A percentile compares a stretch with the other conserved stretches of the same genome.
phyloP scores from a whole-genome alignment of 2,113 vertebrate genomes.

The Merops nubicus region DNA sequence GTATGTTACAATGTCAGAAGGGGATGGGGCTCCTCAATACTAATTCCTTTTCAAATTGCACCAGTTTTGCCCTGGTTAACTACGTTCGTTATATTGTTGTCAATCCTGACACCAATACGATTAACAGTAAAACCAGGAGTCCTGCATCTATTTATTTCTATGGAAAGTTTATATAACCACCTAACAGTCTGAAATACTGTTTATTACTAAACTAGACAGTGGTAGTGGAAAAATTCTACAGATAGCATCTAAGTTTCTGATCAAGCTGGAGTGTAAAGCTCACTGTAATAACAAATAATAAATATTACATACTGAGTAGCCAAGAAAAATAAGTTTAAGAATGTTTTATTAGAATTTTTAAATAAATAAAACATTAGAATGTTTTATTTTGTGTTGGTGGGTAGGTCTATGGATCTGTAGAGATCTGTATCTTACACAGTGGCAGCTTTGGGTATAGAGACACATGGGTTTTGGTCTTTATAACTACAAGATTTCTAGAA shows the following conservation, averaged over 20 bases:
- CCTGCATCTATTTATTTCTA: neutral
- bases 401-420: neutral
- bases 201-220: neutral
- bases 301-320: neutral
- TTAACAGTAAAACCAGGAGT: neutral
- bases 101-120: neutral
- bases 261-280: slow-evolving; percentile 14
- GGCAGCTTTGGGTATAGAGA: neutral
- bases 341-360: too few relatives aligned
- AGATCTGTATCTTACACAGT: neutral
- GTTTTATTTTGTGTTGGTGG: neutral
- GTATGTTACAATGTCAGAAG: neutral
- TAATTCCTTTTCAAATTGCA: neutral
- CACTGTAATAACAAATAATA: neutral
- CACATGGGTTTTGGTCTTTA: neutral
- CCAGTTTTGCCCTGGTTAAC: neutral
- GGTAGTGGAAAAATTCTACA: slow-evolving; percentile 5
- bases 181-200: neutral
- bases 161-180: neutral
- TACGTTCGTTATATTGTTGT: neutral
- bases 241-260: neutral
- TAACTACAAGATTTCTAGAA: neutral
- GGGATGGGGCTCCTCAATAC: neutral
- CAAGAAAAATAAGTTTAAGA: neutral
- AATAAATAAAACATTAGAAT: too few relatives aligned